A percentile compares a stretch with the other conserved stretches of the same genome.
phyloP scores from a whole-genome alignment of 2,888 invertebrate genomes.

The Uropetala carovei region DNA sequence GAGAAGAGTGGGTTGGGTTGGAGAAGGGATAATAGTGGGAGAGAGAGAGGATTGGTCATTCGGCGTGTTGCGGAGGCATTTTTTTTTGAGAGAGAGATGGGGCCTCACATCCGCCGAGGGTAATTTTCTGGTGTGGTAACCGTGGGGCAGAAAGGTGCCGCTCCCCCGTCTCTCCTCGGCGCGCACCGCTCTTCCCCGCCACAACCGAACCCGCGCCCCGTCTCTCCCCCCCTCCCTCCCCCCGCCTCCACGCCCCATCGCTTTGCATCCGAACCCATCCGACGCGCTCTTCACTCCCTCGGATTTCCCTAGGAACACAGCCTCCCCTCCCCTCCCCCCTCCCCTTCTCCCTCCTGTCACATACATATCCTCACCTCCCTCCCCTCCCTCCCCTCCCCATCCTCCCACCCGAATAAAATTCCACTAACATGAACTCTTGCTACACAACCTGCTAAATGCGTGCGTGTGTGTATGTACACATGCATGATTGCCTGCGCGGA shows the following conservation, averaged over 20 bases:
- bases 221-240: not conserved
- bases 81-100: not conserved
- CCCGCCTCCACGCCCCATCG: not conserved
- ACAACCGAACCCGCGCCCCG: not conserved
- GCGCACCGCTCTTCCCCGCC: not conserved
- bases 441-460: no score
- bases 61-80: not conserved
- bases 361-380: not conserved
- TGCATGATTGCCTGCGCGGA: no score
- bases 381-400: not conserved
- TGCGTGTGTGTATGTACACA: no score
- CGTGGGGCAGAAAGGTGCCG: slow-evolving; percentile 10
- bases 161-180: not conserved
- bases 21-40: no score
- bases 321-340: not conserved
- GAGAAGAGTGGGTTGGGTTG: not conserved
- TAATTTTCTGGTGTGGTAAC: slow-evolving; percentile 39
- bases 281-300: not conserved
- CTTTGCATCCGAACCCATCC: not conserved
- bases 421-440: not conserved
- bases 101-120: not conserved
- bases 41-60: not conserved
- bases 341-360: not conserved
- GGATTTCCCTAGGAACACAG: not conserved
- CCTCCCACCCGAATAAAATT: not conserved